Conservation (phyloP, 2,113 vertebrate species). For the Alces alces region DNA sequence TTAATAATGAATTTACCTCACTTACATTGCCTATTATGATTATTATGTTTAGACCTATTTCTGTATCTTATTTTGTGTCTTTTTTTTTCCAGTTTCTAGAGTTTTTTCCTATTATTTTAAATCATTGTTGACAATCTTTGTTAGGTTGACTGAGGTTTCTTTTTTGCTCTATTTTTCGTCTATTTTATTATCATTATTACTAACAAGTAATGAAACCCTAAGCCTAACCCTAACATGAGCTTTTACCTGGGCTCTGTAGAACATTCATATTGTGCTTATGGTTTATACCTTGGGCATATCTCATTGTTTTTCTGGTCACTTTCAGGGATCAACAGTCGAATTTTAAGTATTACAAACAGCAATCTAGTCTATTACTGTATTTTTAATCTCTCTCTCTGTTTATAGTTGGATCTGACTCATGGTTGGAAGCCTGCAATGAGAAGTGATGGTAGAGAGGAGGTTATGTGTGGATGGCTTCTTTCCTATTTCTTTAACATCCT, state of each 20-base stretch:
- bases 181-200: background rate
- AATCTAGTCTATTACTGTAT: background rate
- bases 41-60: background rate
- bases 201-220: background rate
- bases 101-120: background rate
- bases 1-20: background rate
- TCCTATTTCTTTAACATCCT: background rate
- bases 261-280: background rate
- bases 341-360: background rate
- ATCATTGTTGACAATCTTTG: background rate
- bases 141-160: background rate
- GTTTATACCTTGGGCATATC: background rate
- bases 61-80: background rate
- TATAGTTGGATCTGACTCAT: background rate
- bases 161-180: background rate
- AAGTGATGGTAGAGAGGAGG: background rate
- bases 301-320: background rate
- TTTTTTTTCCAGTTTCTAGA: background rate
- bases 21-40: background rate
- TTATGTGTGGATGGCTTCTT: background rate
- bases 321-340: background rate
- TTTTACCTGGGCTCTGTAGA: background rate
- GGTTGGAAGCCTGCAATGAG: background rate
- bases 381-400: background rate
- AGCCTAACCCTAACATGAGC: too few relatives aligned